Conservation (phyloP, 2,113 vertebrate genomes). For the Danio rerio region DNA sequence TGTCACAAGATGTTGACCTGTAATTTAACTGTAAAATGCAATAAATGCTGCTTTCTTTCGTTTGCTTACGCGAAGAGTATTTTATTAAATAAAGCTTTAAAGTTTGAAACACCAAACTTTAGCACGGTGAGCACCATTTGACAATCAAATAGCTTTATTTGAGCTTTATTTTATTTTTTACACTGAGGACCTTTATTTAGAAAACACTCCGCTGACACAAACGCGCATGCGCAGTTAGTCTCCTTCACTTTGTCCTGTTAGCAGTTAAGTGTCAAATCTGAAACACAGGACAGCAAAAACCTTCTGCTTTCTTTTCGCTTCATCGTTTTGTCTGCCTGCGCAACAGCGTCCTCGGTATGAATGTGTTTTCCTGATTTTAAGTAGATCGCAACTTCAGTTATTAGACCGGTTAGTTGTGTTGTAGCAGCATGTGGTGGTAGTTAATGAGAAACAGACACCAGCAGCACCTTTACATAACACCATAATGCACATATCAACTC, state of each 20-base stretch:
- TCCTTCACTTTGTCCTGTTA: slow-evolving; percentile 72
- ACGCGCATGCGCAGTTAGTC: slow-evolving; percentile 70
- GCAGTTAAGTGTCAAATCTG: slow-evolving; percentile 30
- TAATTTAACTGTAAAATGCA: not conserved
- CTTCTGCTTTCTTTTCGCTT: not conserved
- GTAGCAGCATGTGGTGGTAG: not conserved
- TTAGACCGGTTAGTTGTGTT: not conserved
- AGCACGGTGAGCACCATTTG: no score
- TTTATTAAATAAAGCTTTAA: no score
- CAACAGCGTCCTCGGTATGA: not conserved
- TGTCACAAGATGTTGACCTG: no score
- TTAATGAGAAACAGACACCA: slow-evolving; percentile 6
- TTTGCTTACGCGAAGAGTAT: no score
- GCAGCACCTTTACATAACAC: not conserved
- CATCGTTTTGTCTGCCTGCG: not conserved
- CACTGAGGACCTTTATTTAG: slow-evolving; percentile 30
- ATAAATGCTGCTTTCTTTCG: no score
- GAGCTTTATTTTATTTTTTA: no score
- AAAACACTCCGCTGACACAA: not conserved
- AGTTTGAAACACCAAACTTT: no score
- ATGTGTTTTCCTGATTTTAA: not conserved
- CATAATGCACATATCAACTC: not conserved
- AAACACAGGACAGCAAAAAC: not conserved
- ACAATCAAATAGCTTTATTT: not conserved
- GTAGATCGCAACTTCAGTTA: not conserved